Evolutionary conservation across 2,888 invertebrate species (phyloP).

Genomic region (Muscina levida): DNA sequence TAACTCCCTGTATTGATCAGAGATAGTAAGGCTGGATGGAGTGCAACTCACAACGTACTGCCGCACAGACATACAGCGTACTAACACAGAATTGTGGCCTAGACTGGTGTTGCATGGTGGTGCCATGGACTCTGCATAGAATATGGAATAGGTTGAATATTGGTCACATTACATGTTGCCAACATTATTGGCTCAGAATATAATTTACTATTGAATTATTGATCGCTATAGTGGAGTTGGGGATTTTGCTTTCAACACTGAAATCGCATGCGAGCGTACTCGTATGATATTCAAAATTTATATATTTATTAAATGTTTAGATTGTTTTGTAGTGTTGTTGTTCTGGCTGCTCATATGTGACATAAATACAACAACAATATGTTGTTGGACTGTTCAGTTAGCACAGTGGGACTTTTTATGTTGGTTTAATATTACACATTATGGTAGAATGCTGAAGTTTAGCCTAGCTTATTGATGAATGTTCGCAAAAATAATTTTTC

Average conservation of each 20-base stretch:
- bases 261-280: neutral
- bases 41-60: neutral
- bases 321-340: conserved; percentile 39
- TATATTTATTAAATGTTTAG: conserved; percentile 54
- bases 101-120: neutral
- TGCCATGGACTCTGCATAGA: neutral
- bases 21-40: conserved; percentile 49
- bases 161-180: conserved; percentile 55
- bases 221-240: conserved; percentile 17
- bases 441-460: too few species aligned
- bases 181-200: conserved; percentile 40
- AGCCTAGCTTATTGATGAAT: too few species aligned
- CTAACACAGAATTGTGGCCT: too few species aligned
- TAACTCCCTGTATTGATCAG: conserved; percentile 67
- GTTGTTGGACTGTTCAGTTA: conserved; percentile 6
- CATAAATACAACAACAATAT: conserved; percentile 58
- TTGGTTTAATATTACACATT: too few species aligned
- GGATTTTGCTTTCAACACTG: conserved; percentile 26
- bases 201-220: conserved; percentile 63
- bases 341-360: conserved; percentile 57
- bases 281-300: conserved; percentile 15
- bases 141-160: conserved; percentile 8
- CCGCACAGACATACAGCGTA: too few species aligned
- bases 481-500: too few species aligned
- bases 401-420: neutral